phyloP scores from a whole-genome alignment of 2,888 invertebrate species.

The Synanthedon andrenaeformis region DNA sequence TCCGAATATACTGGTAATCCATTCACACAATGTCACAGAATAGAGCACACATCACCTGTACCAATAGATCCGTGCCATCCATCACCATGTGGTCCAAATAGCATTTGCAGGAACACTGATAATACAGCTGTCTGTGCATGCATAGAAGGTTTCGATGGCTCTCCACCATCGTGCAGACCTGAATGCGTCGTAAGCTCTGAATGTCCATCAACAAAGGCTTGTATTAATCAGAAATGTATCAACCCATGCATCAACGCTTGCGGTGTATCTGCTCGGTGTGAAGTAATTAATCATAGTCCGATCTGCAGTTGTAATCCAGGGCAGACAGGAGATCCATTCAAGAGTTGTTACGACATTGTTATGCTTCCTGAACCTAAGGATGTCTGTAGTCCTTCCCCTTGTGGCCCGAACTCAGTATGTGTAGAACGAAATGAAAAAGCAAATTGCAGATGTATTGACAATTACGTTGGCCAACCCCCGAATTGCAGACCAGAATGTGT shows the following conservation, averaged over 20 bases:
- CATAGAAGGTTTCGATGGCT: slow-evolving; percentile 79
- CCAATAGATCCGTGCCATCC: slow-evolving; percentile 79
- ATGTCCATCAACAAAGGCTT: slow-evolving; percentile 84
- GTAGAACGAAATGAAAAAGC: slow-evolving; percentile 74
- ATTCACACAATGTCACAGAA: slow-evolving; percentile 65
- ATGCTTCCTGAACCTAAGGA: slow-evolving; percentile 40
- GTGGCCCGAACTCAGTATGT: slow-evolving; percentile 85
- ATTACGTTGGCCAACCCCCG: slow-evolving; percentile 83
- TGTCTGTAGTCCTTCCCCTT: slow-evolving; percentile 83
- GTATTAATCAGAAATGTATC: slow-evolving; percentile 83
- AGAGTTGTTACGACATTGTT: slow-evolving; percentile 74
- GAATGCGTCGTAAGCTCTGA: slow-evolving; percentile 88
- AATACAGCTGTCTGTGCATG: slow-evolving; percentile 87
- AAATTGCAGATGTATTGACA: slow-evolving; percentile 81
- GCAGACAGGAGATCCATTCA: slow-evolving; percentile 84
- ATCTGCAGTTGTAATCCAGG: slow-evolving; percentile 84
- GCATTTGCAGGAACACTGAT: slow-evolving; percentile 80
- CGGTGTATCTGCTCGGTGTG: slow-evolving; percentile 81
- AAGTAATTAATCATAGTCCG: slow-evolving; percentile 87
- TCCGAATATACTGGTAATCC: slow-evolving; percentile 80
- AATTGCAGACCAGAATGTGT: slow-evolving; percentile 87
- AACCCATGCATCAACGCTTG: slow-evolving; percentile 88
- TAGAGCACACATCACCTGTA: slow-evolving; percentile 26
- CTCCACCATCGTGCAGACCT: slow-evolving; percentile 84
- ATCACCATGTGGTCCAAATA: slow-evolving; percentile 83